Base-by-base conservation (phyloP, 2,797 vertebrate species). In the Mormyrops attenuatus region DNA sequence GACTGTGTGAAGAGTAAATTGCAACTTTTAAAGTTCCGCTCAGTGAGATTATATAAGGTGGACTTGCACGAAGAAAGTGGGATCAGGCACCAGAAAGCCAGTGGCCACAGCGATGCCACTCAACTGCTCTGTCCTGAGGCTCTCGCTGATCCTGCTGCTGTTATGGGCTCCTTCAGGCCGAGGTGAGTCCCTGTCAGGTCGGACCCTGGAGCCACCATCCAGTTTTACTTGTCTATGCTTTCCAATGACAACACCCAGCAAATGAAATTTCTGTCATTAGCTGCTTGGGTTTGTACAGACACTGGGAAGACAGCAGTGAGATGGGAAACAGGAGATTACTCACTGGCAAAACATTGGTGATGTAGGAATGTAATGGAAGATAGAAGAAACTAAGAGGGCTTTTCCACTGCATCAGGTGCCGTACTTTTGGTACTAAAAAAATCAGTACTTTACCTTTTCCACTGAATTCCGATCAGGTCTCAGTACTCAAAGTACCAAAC, bases 131-230 rank as follows among this genome's bases (percentile, higher is more conserved):
- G 85, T 38, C 0, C 88, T 94, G 80, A 57, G 94, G 15, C 30
- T 93, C 17, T 0, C 90, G 5, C 2, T 57, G 34, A 53, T 91
- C 9, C 2, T 57, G 15, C 82, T 90, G 7, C 30, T 92, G 90
- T n/a, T 92, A 66, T 89, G 87, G 0, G 55, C 87, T 1, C 77
- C 47, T 55, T 91, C 90, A 0, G 90, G 92, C 15, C 90, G 90
- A 91, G 94, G 94, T 95, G 91, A 92, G 92, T 22, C 2, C 73
- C 30, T 2, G 3, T 80, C 17, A 38, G 22, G 41, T n/a, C 30
- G 7, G 34, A 15, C 8, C 20, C 47, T 84, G 80, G 20, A 3
- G 44, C 7, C 41, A 41, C 17, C 7, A 77, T n/a, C 5, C 20
- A 57, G 55, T n/a, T 7, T n/a, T 57, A 57, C 55, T 6, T 57